Conservation (phyloP, 2,113 vertebrate species). For the Megaleporinus macrocephalus region DNA sequence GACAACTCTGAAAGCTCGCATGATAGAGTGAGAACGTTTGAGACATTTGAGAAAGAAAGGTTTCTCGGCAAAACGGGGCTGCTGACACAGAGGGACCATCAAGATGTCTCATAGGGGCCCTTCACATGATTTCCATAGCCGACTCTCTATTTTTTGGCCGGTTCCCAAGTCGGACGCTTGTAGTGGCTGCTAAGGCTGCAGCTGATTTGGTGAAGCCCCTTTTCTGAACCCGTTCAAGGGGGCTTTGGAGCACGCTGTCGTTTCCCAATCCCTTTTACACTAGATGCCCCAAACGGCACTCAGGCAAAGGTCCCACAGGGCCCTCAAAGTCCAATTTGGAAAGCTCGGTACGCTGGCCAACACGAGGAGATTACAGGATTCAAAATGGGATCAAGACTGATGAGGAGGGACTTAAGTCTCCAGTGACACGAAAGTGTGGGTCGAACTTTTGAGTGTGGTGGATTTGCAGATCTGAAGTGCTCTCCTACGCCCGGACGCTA, state of each 20-base stretch:
- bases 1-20: slow-evolving; percentile 6
- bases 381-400: slow-evolving; percentile 57
- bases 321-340: slow-evolving; percentile 48
- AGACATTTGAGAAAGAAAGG: slow-evolving; percentile 22
- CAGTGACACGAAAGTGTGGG: slow-evolving; percentile 52
- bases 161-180: not conserved
- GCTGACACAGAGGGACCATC: not conserved
- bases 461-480: slow-evolving; percentile 50
- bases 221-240: not conserved
- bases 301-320: slow-evolving; percentile 44
- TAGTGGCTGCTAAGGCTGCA: not conserved
- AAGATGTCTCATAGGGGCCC: not conserved
- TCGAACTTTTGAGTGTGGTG: slow-evolving; percentile 45
- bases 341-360: slow-evolving; percentile 52
- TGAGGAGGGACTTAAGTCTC: slow-evolving; percentile 54
- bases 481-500: slow-evolving; percentile 17
- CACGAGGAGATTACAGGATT: slow-evolving; percentile 64
- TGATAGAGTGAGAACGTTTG: slow-evolving; percentile 32
- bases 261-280: slow-evolving; percentile 23
- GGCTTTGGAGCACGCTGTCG: slow-evolving; percentile 10
- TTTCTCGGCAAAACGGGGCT: slow-evolving; percentile 4
- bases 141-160: not conserved
- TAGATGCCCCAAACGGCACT: slow-evolving; percentile 30
- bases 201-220: slow-evolving; percentile 5
- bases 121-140: slow-evolving; percentile 1